A percentile compares a stretch with the other conserved stretches of the same genome.
These are phyloP conservation scores for Albula goreensis DNA, from an alignment of 2,113 vertebrate genomes.

Conservation along the genomic window DNA sequence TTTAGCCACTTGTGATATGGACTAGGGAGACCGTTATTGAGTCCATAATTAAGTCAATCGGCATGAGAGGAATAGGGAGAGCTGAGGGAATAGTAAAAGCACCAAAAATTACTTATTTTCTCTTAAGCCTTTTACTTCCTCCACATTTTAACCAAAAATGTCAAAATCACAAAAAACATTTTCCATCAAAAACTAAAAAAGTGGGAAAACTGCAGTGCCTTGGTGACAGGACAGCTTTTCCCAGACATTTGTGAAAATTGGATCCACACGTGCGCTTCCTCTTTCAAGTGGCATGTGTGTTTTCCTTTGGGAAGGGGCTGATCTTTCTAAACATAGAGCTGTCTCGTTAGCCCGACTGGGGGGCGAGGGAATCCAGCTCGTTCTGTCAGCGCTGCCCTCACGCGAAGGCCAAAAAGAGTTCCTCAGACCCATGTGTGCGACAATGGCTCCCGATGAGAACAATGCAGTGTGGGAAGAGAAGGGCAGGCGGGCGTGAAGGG, in stretches of 20 bases:
- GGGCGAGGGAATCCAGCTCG: background rate
- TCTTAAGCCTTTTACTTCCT: background rate
- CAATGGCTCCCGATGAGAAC: conserved; percentile 22
- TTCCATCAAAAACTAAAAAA: background rate
- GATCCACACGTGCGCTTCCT: background rate
- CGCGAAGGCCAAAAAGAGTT: background rate
- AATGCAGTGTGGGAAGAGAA: conserved; percentile 11
- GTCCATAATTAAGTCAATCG: conserved; percentile 2
- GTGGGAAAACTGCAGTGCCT: background rate
- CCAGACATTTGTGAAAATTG: background rate
- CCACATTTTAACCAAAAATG: background rate
- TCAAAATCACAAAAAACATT: background rate
- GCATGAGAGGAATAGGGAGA: no score
- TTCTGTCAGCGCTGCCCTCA: conserved; percentile 25
- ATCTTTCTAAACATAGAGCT: background rate
- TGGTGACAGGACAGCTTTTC: background rate
- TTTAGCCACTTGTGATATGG: conserved; percentile 2
- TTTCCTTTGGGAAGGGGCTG: background rate
- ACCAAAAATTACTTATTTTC: background rate
- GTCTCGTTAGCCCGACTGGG: background rate
- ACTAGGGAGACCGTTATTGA: background rate
- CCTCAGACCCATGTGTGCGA: conserved; percentile 23
- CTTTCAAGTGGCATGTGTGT: background rate
- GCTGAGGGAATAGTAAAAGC: background rate
- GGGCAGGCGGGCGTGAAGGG: background rate